These are phyloP conservation scores for Calypte anna DNA, from an alignment of 2,113 vertebrate genomes.

Conservation along the genomic window DNA sequence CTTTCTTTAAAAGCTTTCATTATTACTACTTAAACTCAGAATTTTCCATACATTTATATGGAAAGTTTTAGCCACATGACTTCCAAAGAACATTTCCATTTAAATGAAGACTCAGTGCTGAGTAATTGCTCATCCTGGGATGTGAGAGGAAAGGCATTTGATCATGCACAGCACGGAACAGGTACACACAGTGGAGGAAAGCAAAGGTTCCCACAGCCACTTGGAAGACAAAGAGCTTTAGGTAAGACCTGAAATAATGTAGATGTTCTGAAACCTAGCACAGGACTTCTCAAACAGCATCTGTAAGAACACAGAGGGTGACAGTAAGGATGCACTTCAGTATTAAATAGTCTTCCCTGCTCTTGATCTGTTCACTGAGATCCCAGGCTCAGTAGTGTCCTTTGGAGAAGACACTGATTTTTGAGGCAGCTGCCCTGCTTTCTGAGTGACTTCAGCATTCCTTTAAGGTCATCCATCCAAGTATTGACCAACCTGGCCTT, in stretches of 20 bases:
- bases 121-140: neutral
- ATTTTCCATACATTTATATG: neutral
- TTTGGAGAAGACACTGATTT: neutral
- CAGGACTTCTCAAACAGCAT: neutral
- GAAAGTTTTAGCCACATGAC: neutral
- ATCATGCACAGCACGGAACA: neutral
- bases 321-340: neutral
- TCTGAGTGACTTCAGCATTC: conserved; percentile 19
- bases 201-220: neutral
- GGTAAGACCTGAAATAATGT: neutral
- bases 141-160: neutral
- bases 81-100: neutral
- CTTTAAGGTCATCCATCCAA: neutral
- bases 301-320: neutral
- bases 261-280: neutral
- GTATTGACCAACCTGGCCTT: conserved; percentile 22
- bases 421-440: conserved; percentile 21
- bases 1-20: neutral
- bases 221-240: neutral
- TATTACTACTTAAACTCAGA: neutral
- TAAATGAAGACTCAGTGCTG: neutral
- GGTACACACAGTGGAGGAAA: neutral
- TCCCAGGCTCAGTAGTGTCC: neutral
- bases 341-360: neutral
- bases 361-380: neutral